Conservation (phyloP, 2,888 invertebrate species). For the Pollenia labialis region DNA sequence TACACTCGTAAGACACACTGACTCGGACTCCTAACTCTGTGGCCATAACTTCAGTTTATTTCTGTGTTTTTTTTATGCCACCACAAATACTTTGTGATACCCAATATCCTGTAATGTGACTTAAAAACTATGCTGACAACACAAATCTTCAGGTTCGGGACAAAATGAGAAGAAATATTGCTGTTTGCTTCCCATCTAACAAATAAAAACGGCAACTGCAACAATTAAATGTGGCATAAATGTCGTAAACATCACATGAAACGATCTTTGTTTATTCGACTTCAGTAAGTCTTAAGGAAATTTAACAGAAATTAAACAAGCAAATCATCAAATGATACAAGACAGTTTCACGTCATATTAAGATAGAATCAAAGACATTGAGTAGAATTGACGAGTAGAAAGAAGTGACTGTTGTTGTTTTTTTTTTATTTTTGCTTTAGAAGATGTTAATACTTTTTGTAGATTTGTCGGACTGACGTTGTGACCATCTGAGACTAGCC, state of each 20-base stretch:
- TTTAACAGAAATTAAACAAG: constrained; percentile 72
- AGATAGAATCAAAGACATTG: constrained; percentile 72
- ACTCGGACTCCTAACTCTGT: not conserved
- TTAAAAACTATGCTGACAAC: constrained; percentile 66
- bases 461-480: constrained; percentile 19
- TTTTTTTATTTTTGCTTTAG: constrained; percentile 13
- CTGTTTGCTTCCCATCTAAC: constrained; percentile 51
- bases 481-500: not conserved
- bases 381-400: constrained; percentile 70
- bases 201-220: constrained; percentile 47
- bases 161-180: constrained; percentile 37
- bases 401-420: constrained; percentile 48
- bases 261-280: constrained; percentile 55
- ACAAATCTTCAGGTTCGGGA: constrained; percentile 50
- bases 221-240: constrained; percentile 73
- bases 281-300: constrained; percentile 59
- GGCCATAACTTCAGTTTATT: not conserved
- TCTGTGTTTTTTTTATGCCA: constrained; percentile 41
- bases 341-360: constrained; percentile 74
- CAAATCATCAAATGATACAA: constrained; percentile 73
- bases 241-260: constrained; percentile 71
- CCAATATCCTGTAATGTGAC: constrained; percentile 71
- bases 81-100: constrained; percentile 54
- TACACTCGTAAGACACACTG: constrained; percentile 45
- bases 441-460: constrained; percentile 44